Conservation (phyloP, 23 tunicate genomes). For the Clavelina lepadiformis region DNA sequence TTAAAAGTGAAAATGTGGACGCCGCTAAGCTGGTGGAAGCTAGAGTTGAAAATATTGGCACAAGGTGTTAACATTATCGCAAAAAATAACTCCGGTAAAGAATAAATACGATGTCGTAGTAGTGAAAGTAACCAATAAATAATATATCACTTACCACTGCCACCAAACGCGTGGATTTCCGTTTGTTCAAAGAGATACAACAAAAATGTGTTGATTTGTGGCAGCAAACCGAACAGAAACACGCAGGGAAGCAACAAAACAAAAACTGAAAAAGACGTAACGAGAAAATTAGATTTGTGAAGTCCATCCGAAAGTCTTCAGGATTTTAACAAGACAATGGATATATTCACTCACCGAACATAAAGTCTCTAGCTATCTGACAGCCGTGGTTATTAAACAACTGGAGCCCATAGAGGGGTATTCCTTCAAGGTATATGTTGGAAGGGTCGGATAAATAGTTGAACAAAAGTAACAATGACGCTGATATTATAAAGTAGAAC, state of each 20-base stretch:
- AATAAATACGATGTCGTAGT: neutral
- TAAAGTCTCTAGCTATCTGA: conserved; percentile 45
- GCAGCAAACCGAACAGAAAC: conserved; percentile 71
- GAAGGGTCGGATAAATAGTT: conserved; percentile 35
- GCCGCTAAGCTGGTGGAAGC: conserved; percentile 54
- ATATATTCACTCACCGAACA: conserved; percentile 50
- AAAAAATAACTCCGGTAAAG: neutral
- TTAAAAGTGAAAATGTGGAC: conserved; percentile 16
- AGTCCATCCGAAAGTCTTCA: neutral
- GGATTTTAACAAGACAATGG: neutral
- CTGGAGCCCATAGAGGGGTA: conserved; percentile 11
- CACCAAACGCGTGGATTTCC: conserved; percentile 85
- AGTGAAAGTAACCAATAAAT: too few relatives aligned
- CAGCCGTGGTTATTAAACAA: conserved; percentile 31
- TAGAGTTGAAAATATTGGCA: conserved; percentile 5
- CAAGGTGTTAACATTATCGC: neutral
- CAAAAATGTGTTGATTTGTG: conserved; percentile 73
- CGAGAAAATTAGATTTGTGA: neutral
- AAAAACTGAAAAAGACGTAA: conserved; percentile 51
- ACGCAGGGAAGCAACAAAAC: conserved; percentile 47
- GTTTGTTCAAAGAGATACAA: conserved; percentile 60
- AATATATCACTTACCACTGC: conserved; percentile 42
- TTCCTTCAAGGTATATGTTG: conserved; percentile 24
- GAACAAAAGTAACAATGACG: conserved; percentile 50
- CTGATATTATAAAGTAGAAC: conserved; percentile 52